Base-by-base conservation (phyloP, 2,113 vertebrate species). In the Oplegnathus fasciatus region DNA sequence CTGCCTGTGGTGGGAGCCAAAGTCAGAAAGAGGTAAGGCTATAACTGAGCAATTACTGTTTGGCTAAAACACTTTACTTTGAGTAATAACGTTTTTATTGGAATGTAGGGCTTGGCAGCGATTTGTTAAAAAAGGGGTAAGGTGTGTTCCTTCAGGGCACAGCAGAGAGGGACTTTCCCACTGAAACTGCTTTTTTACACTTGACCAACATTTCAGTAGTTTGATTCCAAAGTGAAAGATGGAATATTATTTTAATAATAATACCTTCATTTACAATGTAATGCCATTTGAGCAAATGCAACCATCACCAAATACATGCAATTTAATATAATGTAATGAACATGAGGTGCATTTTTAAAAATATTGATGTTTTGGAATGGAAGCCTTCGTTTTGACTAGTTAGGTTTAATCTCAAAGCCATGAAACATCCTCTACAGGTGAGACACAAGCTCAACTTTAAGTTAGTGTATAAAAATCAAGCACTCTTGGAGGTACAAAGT, bases 1-100 rank as follows among this genome's bases (percentile, higher is more conserved):
- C 84, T 97, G 78, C 96, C 96, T 75, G 65, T 95, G 30, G 48
- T 96, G 65, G 97, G 96, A 78, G 80, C 93, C 80, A 96, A 95
- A 91, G 92, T 97, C 80, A 96, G 93, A 81, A 96, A 90, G 93
- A 97, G 96, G 96, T 97, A 50, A 82, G 22, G 70, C 44, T 46
- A 20, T 64, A 9, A 82, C 11, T 20, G 17, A 77, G 52, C 34
- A 50, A 84, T 84, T 82, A 82, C 75, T 84, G 69, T 85, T 76
- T 65, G 61, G 68, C 40, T 69, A 0, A 34, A 72, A 67, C 54
- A 42, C 32, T 58, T 71, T 15, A 34, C 40, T 84, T 6, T 71
- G 30, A 84, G 57, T 62, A 18, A 75, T 55, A 60, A 50, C 24
- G 0, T 57, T 79, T 85, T 70, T 54, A 75, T 28, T 79, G 71